Percentiles rank a stretch among this genome's conserved stretches.
Conservation (phyloP, 2,888 invertebrate genomes). For the Nephrotoma guestfalica region DNA sequence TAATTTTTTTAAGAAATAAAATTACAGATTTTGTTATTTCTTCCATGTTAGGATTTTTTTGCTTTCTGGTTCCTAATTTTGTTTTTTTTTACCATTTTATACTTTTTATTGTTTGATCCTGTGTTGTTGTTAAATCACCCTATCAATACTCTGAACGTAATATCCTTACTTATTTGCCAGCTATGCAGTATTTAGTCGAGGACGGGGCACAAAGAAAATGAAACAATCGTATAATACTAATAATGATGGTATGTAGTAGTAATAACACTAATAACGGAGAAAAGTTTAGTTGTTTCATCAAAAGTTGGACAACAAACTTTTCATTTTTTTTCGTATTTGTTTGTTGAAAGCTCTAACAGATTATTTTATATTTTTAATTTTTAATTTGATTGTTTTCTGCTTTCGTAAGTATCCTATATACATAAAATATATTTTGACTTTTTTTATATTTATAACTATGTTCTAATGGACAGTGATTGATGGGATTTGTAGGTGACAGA, state of each 20-base stretch:
- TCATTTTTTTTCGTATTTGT: neutral
- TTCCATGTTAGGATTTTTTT: neutral
- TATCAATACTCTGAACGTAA: neutral
- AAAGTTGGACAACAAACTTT: neutral
- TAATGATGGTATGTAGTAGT: neutral
- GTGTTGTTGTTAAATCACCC: neutral
- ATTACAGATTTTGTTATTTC: neutral
- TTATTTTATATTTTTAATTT: neutral
- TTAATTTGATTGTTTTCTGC: neutral
- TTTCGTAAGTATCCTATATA: neutral
- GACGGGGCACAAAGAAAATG: neutral
- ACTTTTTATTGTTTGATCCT: neutral
- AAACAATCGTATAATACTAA: neutral
- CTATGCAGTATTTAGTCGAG: neutral
- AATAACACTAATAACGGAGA: neutral
- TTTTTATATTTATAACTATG: neutral
- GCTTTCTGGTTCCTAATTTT: neutral
- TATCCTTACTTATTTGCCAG: neutral
- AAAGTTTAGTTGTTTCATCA: neutral
- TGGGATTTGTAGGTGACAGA: neutral
- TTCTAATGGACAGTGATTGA: neutral
- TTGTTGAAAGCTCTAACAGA: neutral
- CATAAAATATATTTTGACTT: neutral
- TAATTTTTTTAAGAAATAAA: neutral
- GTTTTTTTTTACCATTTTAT: neutral